A percentile compares a stretch with the other conserved stretches of the same genome.
These are phyloP conservation scores for Hyperoplus immaculatus DNA, from an alignment of 2,797 vertebrate species.

Conservation along the genomic window DNA sequence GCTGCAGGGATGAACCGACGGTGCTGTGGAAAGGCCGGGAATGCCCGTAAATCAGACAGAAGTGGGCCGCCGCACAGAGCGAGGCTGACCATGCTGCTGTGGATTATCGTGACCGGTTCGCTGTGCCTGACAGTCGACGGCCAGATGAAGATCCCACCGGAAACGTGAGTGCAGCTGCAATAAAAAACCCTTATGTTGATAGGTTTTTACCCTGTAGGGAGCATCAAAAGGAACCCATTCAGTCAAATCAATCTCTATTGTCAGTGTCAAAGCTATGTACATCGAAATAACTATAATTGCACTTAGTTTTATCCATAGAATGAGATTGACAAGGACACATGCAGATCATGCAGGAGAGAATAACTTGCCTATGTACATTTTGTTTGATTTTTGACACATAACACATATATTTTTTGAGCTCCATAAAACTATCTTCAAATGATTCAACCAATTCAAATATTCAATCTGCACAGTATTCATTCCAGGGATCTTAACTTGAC, in stretches of 20 bases:
- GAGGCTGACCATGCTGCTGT: slow-evolving; percentile 71
- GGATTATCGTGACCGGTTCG: slow-evolving; percentile 84
- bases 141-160: slow-evolving; percentile 92
- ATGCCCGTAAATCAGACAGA: slow-evolving; percentile 57
- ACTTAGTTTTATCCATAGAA: neutral
- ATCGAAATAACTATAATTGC: neutral
- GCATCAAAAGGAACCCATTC: neutral
- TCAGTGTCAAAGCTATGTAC: neutral
- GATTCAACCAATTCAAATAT: neutral
- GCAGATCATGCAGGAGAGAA: neutral
- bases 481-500: neutral
- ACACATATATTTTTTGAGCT: neutral
- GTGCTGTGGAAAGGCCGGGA: slow-evolving; percentile 47
- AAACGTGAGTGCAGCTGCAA: slow-evolving; percentile 88
- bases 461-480: neutral
- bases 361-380: neutral
- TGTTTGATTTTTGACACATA: neutral
- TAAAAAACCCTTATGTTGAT: neutral
- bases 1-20: slow-evolving; percentile 71
- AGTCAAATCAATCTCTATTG: neutral
- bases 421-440: neutral
- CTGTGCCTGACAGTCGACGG: slow-evolving; percentile 76
- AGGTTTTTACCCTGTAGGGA: neutral
- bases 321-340: neutral
- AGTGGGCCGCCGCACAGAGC: slow-evolving; percentile 58